These are phyloP conservation scores for Folsomia candida DNA, from an alignment of 2,888 invertebrate genomes.

Conservation along the genomic window DNA sequence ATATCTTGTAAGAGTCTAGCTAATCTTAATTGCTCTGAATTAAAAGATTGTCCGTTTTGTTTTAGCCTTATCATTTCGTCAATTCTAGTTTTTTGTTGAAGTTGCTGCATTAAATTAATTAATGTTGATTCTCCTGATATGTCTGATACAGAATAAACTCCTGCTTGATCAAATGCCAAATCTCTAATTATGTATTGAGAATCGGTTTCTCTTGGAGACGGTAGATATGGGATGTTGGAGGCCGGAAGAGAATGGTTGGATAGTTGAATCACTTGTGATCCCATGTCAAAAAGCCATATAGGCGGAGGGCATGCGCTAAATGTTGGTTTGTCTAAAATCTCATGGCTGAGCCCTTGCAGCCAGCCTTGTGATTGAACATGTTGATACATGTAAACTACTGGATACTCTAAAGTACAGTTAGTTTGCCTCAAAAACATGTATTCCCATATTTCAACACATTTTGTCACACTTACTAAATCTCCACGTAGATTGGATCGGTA, in stretches of 20 bases:
- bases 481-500: constrained; percentile 3
- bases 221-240: not conserved
- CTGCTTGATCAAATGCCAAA: not conserved
- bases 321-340: not conserved
- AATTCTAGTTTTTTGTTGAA: not conserved
- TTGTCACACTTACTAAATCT: not conserved
- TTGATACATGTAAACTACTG: not conserved
- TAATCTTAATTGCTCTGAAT: not conserved
- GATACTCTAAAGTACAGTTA: constrained; percentile 5
- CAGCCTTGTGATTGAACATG: not conserved
- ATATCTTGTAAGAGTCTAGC: not conserved
- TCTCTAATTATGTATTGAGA: not conserved
- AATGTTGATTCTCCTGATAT: not conserved
- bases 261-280: not conserved
- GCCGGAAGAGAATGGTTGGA: not conserved
- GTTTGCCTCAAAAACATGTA: not conserved
- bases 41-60: not conserved
- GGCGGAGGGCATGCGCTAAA: not conserved
- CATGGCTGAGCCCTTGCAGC: not conserved
- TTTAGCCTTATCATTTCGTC: not conserved
- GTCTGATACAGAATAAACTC: not conserved
- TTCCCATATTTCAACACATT: not conserved
- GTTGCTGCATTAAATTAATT: not conserved
- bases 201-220: constrained; percentile 4
- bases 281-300: not conserved